phyloP scores from a whole-genome alignment of 2,888 invertebrate genomes.

The Tipula helvola region DNA sequence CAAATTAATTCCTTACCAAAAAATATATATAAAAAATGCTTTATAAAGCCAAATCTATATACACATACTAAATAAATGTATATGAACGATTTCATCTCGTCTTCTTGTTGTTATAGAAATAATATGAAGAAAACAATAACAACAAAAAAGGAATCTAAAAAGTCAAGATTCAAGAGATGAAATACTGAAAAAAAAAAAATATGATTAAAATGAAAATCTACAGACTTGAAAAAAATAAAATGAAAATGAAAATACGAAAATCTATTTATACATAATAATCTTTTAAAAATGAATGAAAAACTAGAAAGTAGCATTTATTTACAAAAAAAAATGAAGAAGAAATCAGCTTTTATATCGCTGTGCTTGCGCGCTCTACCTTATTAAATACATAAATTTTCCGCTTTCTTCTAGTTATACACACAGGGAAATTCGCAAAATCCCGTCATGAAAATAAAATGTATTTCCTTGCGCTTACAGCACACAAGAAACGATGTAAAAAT shows the following conservation, averaged over 20 bases:
- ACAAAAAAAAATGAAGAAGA: background rate
- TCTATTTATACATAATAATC: background rate
- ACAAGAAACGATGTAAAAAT: background rate
- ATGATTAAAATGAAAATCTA: background rate
- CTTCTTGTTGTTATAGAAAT: background rate
- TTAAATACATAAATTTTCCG: background rate
- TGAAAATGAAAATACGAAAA: background rate
- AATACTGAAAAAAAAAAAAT: background rate
- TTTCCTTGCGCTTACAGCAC: background rate
- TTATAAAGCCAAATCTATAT: background rate
- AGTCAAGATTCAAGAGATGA: background rate
- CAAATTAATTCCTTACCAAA: background rate
- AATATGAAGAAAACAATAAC: background rate
- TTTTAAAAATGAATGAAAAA: background rate
- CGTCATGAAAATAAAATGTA: background rate
- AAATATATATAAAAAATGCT: background rate
- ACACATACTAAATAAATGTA: background rate
- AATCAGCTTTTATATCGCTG: background rate
- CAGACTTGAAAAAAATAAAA: background rate
- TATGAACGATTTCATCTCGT: background rate
- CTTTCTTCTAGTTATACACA: background rate
- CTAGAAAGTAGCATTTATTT: background rate
- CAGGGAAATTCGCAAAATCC: background rate
- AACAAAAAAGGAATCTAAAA: background rate
- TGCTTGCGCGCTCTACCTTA: background rate